Conservation (phyloP, 2,888 invertebrate genomes). For the Notodonta ziczac region DNA sequence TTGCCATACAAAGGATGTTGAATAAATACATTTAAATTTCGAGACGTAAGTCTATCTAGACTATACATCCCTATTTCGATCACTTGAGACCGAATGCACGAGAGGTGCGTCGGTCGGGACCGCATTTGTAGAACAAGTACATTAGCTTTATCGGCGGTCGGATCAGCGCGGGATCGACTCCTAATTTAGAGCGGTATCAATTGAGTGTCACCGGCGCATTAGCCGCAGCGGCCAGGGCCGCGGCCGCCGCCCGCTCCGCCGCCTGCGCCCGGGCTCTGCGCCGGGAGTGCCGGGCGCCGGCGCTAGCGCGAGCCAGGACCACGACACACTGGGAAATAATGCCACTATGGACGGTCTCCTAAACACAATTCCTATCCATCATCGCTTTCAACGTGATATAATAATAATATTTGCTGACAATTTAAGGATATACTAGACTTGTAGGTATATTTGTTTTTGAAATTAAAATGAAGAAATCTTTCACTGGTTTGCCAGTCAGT, state of each 20-base stretch:
- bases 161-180: slow-evolving; percentile 38
- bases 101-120: not conserved
- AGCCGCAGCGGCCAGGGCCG: slow-evolving; percentile 5
- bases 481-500: too few species aligned
- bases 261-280: slow-evolving; percentile 8
- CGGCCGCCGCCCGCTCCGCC: slow-evolving; percentile 6
- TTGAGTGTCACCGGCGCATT: slow-evolving; percentile 28
- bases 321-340: slow-evolving; percentile 32
- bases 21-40: too few species aligned
- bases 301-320: slow-evolving; percentile 35
- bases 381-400: too few species aligned
- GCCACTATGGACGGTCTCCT: not conserved
- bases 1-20: too few species aligned
- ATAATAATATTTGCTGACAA: too few species aligned
- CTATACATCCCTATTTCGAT: not conserved
- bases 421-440: too few species aligned
- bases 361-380: too few species aligned
- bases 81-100: not conserved
- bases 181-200: slow-evolving; percentile 48
- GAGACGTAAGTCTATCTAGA: not conserved
- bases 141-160: slow-evolving; percentile 45
- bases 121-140: slow-evolving; percentile 53
- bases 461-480: too few species aligned
- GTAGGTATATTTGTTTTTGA: too few species aligned
- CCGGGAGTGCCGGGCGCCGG: slow-evolving; percentile 48